A percentile compares a stretch with the other conserved stretches of the same genome.
phyloP scores from a whole-genome alignment of 1,140 invertebrate genomes.

The Branchinecta lynchi region DNA sequence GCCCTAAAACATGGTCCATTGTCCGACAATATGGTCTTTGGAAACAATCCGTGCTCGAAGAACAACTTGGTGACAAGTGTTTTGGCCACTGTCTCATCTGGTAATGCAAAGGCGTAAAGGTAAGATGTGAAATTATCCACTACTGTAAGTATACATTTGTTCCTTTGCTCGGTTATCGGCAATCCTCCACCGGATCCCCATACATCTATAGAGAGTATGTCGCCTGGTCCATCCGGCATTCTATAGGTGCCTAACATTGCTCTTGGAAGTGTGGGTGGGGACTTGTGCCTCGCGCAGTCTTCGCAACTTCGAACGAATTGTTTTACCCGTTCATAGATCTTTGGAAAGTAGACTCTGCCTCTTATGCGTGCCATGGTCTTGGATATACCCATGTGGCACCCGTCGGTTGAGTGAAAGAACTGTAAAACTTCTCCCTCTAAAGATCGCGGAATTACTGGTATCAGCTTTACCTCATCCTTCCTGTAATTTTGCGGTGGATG shows the following conservation, averaged over 20 bases:
- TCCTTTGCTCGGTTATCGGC: not conserved
- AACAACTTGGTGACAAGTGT: not conserved
- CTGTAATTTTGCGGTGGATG: not conserved
- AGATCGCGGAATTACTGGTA: not conserved
- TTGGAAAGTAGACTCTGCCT: not conserved
- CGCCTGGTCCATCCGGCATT: not conserved
- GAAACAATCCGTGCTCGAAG: not conserved
- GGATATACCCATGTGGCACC: not conserved
- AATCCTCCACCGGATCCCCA: not conserved
- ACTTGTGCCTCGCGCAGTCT: not conserved
- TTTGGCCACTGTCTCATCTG: not conserved
- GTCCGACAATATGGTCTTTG: not conserved
- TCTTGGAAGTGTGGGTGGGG: not conserved
- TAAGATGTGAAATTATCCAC: not conserved
- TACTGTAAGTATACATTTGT: not conserved
- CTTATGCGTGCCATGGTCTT: not conserved
- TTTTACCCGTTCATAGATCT: not conserved
- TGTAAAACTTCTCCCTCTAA: not conserved
- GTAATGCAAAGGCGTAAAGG: not conserved
- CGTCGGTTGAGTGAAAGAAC: not conserved
- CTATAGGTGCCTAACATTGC: not conserved
- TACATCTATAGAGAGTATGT: not conserved
- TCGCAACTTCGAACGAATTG: not conserved
- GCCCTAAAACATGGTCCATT: constrained; percentile 5
- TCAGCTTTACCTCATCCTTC: not conserved